Base-by-base conservation (phyloP, 2,888 invertebrate genomes). In the Pristionchus fissidentatus region DNA sequence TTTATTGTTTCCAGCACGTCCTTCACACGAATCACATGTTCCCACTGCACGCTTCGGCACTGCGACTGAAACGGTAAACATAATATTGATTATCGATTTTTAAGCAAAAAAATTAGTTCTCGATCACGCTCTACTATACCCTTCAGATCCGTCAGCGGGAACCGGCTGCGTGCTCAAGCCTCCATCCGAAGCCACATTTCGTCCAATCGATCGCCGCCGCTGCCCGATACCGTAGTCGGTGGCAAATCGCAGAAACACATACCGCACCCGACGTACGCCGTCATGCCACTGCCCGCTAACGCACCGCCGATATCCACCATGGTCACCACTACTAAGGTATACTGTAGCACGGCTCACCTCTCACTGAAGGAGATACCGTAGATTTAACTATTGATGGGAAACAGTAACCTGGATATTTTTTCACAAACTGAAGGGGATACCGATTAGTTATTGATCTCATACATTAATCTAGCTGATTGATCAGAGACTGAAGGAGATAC, bases 291-390 rank as follows among this genome's bases (percentile, higher is more conserved):
- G 0, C 62, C 62, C 0, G 35, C 62, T 22, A 52, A 32, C 62
- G 62, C 79, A n/a, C 60, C 55, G 57, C 73, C 83, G 13, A 46
- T 83, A 15, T 83, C 83, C n/a, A 83, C 83, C 22, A 83, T 83
- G 83, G 57, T 83, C 70, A 83, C 83, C 2, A 83, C 73, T 15
- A 83, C 83, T 13, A 83, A 81, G 80, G 80, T 81, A 81, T 60
- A n/a, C n/a, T n/a, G n/a, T 15, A n/a, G 8, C 8, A n/a, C 8
- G 19, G 62, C 10, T 49, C 19, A 15, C 49, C 49, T 10, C 19
- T 49, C 19, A 49, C 13, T 19, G 49, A 49, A 19, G 49, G 49
- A 49, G 10, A 15, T 49, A 49, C 49, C 49, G 49, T 49, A 49
- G 49, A 15, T 10, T 19, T 49, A 49, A 15, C 46, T 41, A 73